These are phyloP conservation scores for Eurytoma californica DNA, from an alignment of 2,888 invertebrate genomes.

Conservation along the genomic window DNA sequence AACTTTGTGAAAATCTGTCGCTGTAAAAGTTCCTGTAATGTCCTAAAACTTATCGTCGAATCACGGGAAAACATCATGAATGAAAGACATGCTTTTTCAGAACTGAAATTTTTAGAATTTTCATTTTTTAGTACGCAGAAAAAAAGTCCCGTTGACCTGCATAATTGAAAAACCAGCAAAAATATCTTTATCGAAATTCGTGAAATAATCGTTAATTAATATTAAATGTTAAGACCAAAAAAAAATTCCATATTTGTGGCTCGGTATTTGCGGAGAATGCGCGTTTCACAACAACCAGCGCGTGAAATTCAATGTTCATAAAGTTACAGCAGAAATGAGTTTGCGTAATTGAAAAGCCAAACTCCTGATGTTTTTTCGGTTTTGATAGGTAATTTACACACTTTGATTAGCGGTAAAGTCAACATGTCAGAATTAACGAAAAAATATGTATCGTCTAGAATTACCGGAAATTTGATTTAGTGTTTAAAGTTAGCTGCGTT, in stretches of 20 bases:
- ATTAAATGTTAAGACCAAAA: slow-evolving; percentile 18
- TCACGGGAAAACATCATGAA: no score
- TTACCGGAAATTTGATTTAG: neutral
- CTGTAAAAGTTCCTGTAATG: no score
- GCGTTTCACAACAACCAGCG: neutral
- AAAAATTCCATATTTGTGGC: slow-evolving; percentile 1
- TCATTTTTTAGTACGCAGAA: neutral
- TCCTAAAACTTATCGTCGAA: no score
- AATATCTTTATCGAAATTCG: neutral
- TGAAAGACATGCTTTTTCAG: no score
- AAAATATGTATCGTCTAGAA: neutral
- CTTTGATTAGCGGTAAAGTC: slow-evolving; percentile 34
- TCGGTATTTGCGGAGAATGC: slow-evolving; percentile 1
- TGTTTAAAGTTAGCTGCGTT: no score
- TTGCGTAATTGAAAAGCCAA: slow-evolving; percentile 47
- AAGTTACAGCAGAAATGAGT: slow-evolving; percentile 19
- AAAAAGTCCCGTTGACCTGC: neutral
- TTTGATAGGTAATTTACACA: slow-evolving; percentile 39
- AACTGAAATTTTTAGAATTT: no score
- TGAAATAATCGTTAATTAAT: slow-evolving; percentile 19
- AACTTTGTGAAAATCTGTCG: no score
- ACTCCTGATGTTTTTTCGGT: slow-evolving; percentile 21
- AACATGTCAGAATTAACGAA: slow-evolving; percentile 1
- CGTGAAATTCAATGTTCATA: neutral
- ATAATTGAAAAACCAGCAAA: no score